Base-by-base conservation (phyloP, 2,888 invertebrate genomes). In the Pilophorus perplexus region DNA sequence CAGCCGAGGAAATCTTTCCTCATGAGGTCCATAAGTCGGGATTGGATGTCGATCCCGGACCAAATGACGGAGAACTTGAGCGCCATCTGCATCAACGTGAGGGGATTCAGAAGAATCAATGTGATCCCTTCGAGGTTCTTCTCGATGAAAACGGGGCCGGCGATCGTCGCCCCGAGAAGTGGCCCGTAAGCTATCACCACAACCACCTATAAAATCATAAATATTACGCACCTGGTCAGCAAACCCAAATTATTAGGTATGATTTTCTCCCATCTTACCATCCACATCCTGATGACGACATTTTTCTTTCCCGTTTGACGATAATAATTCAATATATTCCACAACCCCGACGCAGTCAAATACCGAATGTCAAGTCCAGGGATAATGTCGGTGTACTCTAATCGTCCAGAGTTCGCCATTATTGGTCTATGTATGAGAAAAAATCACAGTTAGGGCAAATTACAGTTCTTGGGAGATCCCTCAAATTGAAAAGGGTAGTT, bases 11-110 rank as follows among this genome's bases (percentile, higher is more conserved):
- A 66, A 20, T 54, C 44, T 18, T 44, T 66, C 23, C 44, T 66
- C 57, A 66, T 28, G 22, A 66, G 18, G 12, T 46, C 37, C 44
- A 66, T 22, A 22, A 66, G 57, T 10, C 27, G 20, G 14, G 33
- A n/a, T 54, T 57, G 66, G n/a, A n/a, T 28, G 10, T 66, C 57
- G n/a, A 66, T 22, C 8, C 57, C 16, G 16, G 14, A 14, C 66
- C 66, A 66, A 1, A 57, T 6, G 5, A 57, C 22, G 2, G 5
- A 6, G 16, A 57, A 33, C 22, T 66, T 66, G 14, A 66, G 28
- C 3, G 22, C 23, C 27, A 16, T 28, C 14, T 66, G 66, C 8
- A 66, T 33, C 12, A 22, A 10, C 6, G 66, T 44, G n/a, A 66
- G 40, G 1, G 66, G 66, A n/a, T 57, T 66, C 5, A 66, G 46